A percentile compares a stretch with the other conserved stretches of the same genome.
Evolutionary conservation across 2,797 vertebrate genomes (phyloP).

Genomic region (Chelonia mydas): DNA sequence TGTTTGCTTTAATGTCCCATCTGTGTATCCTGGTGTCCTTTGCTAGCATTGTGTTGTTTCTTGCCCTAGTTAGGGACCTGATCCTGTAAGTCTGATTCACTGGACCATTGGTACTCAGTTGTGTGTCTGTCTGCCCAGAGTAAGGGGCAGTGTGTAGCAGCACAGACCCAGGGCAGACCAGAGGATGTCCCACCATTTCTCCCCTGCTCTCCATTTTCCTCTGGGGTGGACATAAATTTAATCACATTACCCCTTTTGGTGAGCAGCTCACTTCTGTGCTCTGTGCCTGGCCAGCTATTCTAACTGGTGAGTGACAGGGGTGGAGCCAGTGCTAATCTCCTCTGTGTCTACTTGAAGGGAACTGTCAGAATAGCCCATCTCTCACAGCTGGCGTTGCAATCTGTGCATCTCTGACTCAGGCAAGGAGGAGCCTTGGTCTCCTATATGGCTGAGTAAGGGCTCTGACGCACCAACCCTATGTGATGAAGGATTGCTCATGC

Average conservation of each 20-base stretch:
- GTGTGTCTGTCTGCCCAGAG: neutral
- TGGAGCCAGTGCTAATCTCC: neutral
- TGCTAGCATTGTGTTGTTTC: fast-evolving
- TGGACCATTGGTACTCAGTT: neutral
- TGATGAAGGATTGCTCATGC: neutral
- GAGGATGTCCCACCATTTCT: neutral
- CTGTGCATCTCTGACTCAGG: neutral
- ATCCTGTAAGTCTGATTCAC: neutral
- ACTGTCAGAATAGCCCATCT: neutral
- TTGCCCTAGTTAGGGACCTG: neutral
- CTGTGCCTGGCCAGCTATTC: neutral
- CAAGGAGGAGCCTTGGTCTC: neutral
- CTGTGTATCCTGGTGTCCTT: neutral
- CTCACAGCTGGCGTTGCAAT: neutral
- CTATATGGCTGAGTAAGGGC: fast-evolving
- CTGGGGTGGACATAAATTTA: neutral
- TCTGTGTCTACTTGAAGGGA: neutral
- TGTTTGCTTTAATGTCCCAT: neutral
- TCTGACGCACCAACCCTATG: neutral
- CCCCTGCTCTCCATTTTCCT: neutral
- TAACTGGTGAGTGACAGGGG: neutral
- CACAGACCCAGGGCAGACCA: neutral
- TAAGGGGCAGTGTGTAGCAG: neutral
- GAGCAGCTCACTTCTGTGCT: neutral
- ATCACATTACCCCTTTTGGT: neutral